Conservation (phyloP, 2,888 invertebrate genomes). For the Willowsia nigromaculata region DNA sequence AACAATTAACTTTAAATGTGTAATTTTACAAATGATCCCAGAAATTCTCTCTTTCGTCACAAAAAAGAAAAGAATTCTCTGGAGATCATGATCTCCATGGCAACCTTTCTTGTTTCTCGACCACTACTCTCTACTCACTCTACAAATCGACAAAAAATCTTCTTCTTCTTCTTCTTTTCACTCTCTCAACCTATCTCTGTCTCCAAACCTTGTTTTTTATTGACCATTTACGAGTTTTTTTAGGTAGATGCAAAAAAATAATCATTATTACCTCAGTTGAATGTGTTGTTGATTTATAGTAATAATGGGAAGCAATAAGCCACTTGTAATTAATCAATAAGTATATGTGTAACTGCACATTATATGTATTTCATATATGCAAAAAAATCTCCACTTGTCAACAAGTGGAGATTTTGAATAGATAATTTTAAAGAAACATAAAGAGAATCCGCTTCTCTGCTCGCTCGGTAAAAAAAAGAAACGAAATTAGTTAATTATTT, state of each 20-base stretch:
- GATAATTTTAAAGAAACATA: neutral
- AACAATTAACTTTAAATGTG: too few relatives aligned
- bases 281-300: neutral
- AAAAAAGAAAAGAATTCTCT: slow-evolving; percentile 21
- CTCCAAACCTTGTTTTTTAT: neutral
- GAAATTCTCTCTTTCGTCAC: slow-evolving; percentile 4
- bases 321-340: neutral
- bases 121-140: neutral
- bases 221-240: too few relatives aligned
- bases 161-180: neutral
- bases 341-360: neutral
- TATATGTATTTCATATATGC: too few relatives aligned
- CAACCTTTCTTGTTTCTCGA: neutral
- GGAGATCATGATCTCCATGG: neutral
- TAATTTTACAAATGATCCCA: too few relatives aligned
- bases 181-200: neutral
- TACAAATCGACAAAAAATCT: too few relatives aligned
- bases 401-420: too few relatives aligned
- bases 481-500: neutral
- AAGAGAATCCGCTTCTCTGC: neutral
- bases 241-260: too few relatives aligned
- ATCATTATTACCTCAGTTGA: neutral
- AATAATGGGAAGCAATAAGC: slow-evolving; percentile 55
- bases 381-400: too few relatives aligned
- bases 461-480: neutral